Conservation (phyloP, 2,113 vertebrate species). For the Osmerus mordax region DNA sequence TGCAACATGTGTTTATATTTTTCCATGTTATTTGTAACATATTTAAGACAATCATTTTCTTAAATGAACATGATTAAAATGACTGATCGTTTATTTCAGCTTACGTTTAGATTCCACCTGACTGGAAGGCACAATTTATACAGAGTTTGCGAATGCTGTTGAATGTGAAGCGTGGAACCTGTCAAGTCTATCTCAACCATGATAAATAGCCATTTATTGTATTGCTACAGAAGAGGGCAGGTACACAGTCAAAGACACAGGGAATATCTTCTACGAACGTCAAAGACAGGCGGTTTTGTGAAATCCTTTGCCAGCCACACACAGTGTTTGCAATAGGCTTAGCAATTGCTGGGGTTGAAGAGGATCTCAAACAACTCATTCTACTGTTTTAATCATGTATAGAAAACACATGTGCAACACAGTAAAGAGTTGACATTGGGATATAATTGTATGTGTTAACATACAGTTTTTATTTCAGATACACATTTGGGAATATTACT, state of each 20-base stretch:
- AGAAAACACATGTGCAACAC: too few relatives aligned
- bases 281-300: constrained; percentile 50
- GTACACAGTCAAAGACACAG: constrained; percentile 46
- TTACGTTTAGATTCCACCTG: constrained; percentile 46
- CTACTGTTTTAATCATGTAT: too few relatives aligned
- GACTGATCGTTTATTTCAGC: too few relatives aligned
- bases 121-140: constrained; percentile 54
- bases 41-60: too few relatives aligned
- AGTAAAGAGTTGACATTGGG: too few relatives aligned
- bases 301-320: constrained; percentile 43
- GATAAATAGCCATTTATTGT: constrained; percentile 69
- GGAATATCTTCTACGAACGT: constrained; percentile 49
- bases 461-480: too few relatives aligned
- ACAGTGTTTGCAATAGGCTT: constrained; percentile 44
- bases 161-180: constrained; percentile 49
- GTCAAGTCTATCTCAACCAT: constrained; percentile 61
- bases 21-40: too few relatives aligned
- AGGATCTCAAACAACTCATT: constrained; percentile 25
- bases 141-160: constrained; percentile 45
- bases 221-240: constrained; percentile 59
- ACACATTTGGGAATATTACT: too few relatives aligned
- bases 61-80: too few relatives aligned
- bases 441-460: too few relatives aligned
- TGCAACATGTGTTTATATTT: too few relatives aligned
- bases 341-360: constrained; percentile 61